Evolutionary conservation across 2,797 vertebrate genomes (phyloP), one percentile per base, ranked within the genome.

Genomic region (Coregonus suidteri): DNA sequence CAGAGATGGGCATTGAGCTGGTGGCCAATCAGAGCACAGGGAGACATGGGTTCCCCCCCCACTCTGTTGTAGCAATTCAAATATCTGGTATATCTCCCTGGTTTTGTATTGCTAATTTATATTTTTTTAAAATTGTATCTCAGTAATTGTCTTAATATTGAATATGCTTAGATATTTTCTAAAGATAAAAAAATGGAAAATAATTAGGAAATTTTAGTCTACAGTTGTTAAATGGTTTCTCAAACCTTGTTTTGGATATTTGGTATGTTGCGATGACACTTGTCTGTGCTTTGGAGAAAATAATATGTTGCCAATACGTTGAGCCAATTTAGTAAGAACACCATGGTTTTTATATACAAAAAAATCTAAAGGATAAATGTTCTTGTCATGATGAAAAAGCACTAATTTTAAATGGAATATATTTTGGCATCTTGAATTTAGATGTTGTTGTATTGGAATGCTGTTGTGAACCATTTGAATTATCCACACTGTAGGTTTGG

Each of bases 51-150:
- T 77, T 76, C 71, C 75, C 3, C 73, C 71, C 77, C 84, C 2
- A 3, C 41, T 47, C 41, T 47, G 41, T 47, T 90, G 88, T 90
- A 91, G 91, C 90, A 90, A 72, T 84, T 77, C 54, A 59, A 75
- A 68, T 73, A 65, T 66, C 66, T 79, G 62, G 59, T 65, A 86
- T 69, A 76, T 79, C 77, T 77, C 77, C 76, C 52, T 81, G 84
- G 76, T 87, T 89, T 87, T 84, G 79, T 80, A 84, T 88, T 6
- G 47, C 77, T 85, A 84, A 47, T 90, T 89, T 92, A 74, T 88
- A 91, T 81, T 86, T 54, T 0, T 41, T 81, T 91, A 90, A 91
- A 91, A 93, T 93, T 92, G 53, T 92, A 90, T 85, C 51, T 82
- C 53, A 90, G 79, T 87, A 71, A 73, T 74, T 75, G 80, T 88